phyloP scores from a whole-genome alignment of 2,888 invertebrate species.

The Odontomyia ornata region DNA sequence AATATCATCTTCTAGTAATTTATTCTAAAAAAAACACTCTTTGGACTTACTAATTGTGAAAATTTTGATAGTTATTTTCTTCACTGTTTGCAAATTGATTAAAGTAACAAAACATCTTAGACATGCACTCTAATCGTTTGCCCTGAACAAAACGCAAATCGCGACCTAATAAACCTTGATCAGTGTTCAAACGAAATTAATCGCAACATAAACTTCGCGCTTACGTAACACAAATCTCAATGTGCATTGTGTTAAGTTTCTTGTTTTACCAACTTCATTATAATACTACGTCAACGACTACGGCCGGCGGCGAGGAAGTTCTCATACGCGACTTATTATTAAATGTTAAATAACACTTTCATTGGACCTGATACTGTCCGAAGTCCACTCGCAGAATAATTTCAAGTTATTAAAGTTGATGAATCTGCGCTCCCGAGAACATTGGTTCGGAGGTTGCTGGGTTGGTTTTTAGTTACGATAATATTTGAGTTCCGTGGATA shows the following conservation, averaged over 20 bases:
- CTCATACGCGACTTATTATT: not conserved
- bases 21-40: no score
- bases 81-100: no score
- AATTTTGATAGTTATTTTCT: no score
- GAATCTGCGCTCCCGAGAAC: conserved; percentile 22
- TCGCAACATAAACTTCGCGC: not conserved
- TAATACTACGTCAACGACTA: not conserved
- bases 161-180: not conserved
- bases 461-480: not conserved
- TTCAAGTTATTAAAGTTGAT: conserved; percentile 25
- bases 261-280: not conserved
- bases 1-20: no score
- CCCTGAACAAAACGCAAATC: no score
- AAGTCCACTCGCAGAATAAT: conserved; percentile 24
- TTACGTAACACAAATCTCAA: not conserved
- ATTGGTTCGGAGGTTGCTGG: not conserved
- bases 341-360: conserved; percentile 21
- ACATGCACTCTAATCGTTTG: no score
- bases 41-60: no score
- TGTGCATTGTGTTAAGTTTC: not conserved
- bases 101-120: no score
- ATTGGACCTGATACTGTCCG: conserved; percentile 35
- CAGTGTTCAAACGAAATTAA: not conserved
- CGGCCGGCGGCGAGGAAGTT: no score
- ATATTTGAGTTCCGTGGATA: not conserved